These are phyloP conservation scores for Trichechus manatus DNA, from an alignment of 2,113 vertebrate genomes.

Conservation along the genomic window DNA sequence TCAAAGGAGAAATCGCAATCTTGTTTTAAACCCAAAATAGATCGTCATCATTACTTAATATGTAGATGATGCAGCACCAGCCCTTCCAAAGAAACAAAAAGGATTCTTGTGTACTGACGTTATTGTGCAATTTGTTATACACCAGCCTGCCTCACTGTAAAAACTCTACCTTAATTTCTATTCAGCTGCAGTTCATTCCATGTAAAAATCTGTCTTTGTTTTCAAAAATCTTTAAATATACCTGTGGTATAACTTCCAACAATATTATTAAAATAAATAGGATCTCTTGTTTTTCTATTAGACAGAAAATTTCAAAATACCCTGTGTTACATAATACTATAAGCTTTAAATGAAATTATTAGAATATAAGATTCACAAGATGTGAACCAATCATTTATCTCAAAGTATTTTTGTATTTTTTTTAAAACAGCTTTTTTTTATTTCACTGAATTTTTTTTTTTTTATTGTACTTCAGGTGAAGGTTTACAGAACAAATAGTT, in stretches of 20 bases:
- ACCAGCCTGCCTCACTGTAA: neutral
- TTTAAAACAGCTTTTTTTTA: too few relatives aligned
- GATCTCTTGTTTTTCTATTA: neutral
- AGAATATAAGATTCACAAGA: conserved; percentile 8
- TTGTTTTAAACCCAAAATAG: conserved; percentile 37
- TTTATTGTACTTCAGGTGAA: too few relatives aligned
- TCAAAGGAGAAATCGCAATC: neutral
- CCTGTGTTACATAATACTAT: neutral
- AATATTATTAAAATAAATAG: conserved; percentile 22
- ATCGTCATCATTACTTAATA: neutral
- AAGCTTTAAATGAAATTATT: neutral
- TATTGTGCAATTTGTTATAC: neutral
- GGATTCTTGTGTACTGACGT: neutral
- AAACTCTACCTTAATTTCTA: neutral
- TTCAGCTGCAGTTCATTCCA: neutral
- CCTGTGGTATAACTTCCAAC: neutral
- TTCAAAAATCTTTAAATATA: conserved; percentile 28
- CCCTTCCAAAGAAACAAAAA: neutral
- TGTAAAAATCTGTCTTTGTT: neutral
- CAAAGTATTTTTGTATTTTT: neutral
- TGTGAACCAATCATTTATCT: neutral
- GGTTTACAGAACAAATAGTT: too few relatives aligned
- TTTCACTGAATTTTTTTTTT: too few relatives aligned
- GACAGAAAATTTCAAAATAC: neutral
- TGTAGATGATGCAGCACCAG: neutral